Percentiles rank a stretch among this genome's conserved stretches.
These are phyloP conservation scores for Solenopsis invicta DNA, from an alignment of 1,140 invertebrate species.

Conservation along the genomic window DNA sequence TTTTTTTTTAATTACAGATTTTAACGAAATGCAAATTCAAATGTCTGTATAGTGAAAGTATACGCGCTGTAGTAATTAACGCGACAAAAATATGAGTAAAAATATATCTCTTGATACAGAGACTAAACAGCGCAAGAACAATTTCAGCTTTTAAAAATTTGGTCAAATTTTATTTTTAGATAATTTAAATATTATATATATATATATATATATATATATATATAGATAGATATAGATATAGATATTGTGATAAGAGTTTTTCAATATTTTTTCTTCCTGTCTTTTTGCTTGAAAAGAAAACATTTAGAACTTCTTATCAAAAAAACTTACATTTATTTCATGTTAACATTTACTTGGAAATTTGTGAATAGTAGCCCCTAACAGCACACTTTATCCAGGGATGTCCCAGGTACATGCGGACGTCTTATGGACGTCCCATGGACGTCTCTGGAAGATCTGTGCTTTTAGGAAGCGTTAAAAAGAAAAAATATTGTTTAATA, in stretches of 20 bases:
- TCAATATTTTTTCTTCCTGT: neutral
- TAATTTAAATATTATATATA: constrained; percentile 14
- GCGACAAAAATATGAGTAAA: constrained; percentile 4
- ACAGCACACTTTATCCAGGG: too few relatives aligned
- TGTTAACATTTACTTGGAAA: neutral
- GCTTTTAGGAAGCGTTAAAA: neutral
- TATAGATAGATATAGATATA: neutral
- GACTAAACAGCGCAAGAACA: neutral
- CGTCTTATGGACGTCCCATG: too few relatives aligned
- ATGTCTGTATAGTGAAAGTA: neutral
- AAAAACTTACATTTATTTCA: neutral
- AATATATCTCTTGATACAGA: neutral
- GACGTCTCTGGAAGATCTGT: too few relatives aligned
- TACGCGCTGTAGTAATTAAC: neutral
- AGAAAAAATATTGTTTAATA: neutral
- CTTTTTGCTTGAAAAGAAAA: constrained; percentile 1
- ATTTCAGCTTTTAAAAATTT: neutral
- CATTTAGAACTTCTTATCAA: neutral
- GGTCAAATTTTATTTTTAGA: too few relatives aligned
- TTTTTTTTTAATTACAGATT: constrained; percentile 4
- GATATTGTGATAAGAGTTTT: neutral
- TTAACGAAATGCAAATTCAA: neutral
- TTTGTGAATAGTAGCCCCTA: neutral
- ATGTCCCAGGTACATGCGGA: too few relatives aligned
- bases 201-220: too few relatives aligned